Percentiles rank a stretch among this genome's conserved stretches.
phyloP scores from a whole-genome alignment of 2,797 vertebrate species.

The Chlorospingus semifuscus region DNA sequence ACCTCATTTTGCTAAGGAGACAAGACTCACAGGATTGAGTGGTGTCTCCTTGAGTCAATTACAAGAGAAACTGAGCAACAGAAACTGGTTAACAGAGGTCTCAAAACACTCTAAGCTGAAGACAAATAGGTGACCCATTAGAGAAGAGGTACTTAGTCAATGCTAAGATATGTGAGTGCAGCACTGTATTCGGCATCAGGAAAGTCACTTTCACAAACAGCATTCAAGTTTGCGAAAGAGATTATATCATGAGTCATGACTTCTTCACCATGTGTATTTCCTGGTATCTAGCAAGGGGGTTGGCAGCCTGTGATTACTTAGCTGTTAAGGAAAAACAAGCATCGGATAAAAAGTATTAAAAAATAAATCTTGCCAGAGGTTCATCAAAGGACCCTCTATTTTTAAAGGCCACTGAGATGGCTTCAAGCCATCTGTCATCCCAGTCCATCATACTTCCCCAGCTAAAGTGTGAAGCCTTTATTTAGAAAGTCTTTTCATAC shows the following conservation, averaged over 20 bases:
- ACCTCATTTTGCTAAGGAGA: background rate
- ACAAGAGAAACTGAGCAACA: background rate
- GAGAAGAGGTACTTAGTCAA: conserved; percentile 24
- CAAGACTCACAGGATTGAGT: background rate
- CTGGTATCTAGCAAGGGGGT: conserved; percentile 6
- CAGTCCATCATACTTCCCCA: background rate
- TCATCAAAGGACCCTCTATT: background rate
- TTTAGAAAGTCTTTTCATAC: background rate
- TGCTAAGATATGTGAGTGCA: background rate
- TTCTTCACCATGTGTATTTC: conserved; percentile 31
- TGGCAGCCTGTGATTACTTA: conserved; percentile 4
- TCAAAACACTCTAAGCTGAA: background rate
- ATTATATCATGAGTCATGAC: conserved; percentile 42
- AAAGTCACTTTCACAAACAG: conserved; percentile 34
- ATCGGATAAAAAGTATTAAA: conserved; percentile 41
- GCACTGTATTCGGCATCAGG: background rate
- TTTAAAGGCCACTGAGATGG: background rate
- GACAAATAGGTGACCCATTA: background rate
- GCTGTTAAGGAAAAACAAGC: background rate
- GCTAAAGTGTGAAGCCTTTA: background rate
- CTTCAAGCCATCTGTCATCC: background rate
- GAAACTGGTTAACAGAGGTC: background rate
- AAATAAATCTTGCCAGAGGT: background rate
- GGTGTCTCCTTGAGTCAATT: background rate
- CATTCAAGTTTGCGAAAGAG: conserved; percentile 14